These are phyloP conservation scores for Siderastrea radians DNA, from an alignment of 92 coral and sea anemone genomes.

Conservation along the genomic window DNA sequence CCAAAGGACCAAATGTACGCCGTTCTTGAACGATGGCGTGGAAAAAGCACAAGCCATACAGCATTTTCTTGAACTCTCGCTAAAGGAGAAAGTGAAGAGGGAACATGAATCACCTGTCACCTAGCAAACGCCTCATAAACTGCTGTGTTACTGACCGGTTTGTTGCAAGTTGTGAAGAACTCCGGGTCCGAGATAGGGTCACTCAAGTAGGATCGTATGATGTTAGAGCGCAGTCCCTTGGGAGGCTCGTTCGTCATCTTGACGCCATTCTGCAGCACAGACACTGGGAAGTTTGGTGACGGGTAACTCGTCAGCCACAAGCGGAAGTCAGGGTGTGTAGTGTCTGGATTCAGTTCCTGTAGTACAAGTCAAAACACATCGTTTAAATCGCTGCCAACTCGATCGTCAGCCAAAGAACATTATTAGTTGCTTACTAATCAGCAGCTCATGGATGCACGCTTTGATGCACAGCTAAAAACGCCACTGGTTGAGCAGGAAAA, in stretches of 20 bases:
- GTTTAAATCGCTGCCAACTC: background rate
- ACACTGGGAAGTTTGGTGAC: slow-evolving; percentile 99
- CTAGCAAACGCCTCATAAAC: background rate
- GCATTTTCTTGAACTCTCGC: slow-evolving; percentile 92
- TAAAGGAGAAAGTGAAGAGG: slow-evolving; percentile 24
- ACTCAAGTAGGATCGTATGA: slow-evolving; percentile 91
- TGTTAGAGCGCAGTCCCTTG: slow-evolving; percentile 94
- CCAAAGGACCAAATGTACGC: slow-evolving; percentile 95
- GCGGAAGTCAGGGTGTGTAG: slow-evolving; percentile 99
- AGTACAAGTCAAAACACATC: background rate
- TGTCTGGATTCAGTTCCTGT: slow-evolving; percentile 95
- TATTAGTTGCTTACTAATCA: background rate
- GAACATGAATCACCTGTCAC: background rate
- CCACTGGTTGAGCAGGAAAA: too few relatives aligned
- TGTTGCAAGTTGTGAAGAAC: slow-evolving; percentile 91
- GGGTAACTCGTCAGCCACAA: slow-evolving; percentile 99
- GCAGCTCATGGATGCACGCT: background rate
- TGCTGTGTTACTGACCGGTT: slow-evolving; percentile 72
- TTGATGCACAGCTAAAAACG: too few relatives aligned
- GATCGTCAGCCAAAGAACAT: background rate
- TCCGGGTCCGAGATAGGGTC: slow-evolving; percentile 99
- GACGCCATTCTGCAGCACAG: slow-evolving; percentile 99
- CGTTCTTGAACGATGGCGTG: slow-evolving; percentile 99
- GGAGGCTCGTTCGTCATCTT: slow-evolving; percentile 99
- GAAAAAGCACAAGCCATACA: slow-evolving; percentile 96